Percentiles rank a stretch among this genome's conserved stretches.
Evolutionary conservation across 1,140 invertebrate genomes (phyloP).

Genomic region (Homalodisca vitripennis): DNA sequence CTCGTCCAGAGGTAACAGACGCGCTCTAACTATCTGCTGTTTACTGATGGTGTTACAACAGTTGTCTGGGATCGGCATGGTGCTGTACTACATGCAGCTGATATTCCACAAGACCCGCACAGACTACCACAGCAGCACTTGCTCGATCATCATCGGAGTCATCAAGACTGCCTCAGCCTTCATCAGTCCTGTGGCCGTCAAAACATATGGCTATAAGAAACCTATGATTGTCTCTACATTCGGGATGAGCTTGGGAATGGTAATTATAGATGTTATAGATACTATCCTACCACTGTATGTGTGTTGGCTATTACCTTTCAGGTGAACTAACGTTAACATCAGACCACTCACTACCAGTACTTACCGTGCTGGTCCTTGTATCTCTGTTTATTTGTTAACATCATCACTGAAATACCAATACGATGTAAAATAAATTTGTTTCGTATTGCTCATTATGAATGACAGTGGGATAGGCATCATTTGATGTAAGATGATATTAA

Average conservation of each 20-base stretch:
- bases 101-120: neutral
- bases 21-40: neutral
- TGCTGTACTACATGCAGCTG: neutral
- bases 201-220: conserved; percentile 8
- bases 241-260: conserved; percentile 4
- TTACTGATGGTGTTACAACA: neutral
- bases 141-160: neutral
- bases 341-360: no score
- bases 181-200: neutral
- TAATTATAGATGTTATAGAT: no score
- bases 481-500: no score
- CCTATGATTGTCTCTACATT: neutral
- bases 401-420: no score
- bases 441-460: no score
- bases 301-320: no score
- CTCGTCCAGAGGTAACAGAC: neutral
- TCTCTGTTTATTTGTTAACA: no score
- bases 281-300: no score
- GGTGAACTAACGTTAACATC: no score
- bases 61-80: neutral
- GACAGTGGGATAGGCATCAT: no score
- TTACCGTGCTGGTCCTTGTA: no score
- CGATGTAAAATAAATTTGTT: no score
- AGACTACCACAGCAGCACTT: neutral
- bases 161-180: neutral